phyloP scores from a whole-genome alignment of 2,113 vertebrate species.

The Sturnira hondurensis region DNA sequence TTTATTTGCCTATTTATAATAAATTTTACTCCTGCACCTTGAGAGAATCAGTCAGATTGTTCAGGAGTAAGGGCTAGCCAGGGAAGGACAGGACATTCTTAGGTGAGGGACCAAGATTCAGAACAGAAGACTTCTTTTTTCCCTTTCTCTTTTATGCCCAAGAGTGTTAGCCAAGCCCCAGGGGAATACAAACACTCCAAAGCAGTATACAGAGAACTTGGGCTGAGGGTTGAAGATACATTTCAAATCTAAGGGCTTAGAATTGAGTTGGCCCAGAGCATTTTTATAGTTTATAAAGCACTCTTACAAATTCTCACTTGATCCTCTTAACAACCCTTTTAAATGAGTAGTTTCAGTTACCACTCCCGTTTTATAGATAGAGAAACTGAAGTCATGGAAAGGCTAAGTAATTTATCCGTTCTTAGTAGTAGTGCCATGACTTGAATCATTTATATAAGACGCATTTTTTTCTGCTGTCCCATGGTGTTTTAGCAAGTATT shows the following conservation, averaged over 20 bases:
- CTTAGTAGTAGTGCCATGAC: neutral
- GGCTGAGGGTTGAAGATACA: neutral
- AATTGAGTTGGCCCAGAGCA: neutral
- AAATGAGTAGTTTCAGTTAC: conserved; percentile 14
- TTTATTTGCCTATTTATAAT: neutral
- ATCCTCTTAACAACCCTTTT: neutral
- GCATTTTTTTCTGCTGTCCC: neutral
- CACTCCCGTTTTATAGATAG: neutral
- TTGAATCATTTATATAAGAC: conserved; percentile 6
- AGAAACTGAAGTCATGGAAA: neutral
- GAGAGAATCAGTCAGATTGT: neutral
- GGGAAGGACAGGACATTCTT: neutral
- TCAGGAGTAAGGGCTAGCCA: neutral
- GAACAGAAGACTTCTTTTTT: neutral
- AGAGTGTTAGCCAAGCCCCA: neutral
- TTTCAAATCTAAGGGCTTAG: conserved; percentile 9
- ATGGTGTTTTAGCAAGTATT: neutral
- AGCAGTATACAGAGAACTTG: neutral
- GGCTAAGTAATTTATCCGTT: neutral
- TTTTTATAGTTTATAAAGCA: conserved; percentile 36
- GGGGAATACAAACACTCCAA: neutral
- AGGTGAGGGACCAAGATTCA: neutral
- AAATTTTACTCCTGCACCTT: neutral
- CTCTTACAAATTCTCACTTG: neutral
- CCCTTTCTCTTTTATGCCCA: neutral